Evolutionary conservation across 2,113 vertebrate species (phyloP).

Genomic region (Vidua chalybeata): DNA sequence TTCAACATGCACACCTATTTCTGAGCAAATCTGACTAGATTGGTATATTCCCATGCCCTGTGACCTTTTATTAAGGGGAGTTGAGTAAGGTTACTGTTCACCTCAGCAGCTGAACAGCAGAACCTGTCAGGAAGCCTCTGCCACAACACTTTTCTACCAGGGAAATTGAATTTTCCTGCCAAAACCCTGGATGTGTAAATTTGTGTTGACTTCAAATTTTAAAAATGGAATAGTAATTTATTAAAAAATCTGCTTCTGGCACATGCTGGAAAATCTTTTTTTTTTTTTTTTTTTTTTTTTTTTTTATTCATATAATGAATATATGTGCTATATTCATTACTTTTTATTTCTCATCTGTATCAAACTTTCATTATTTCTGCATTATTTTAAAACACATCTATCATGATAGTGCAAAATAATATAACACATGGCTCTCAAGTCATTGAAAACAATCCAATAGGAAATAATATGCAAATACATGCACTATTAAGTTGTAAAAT

Average conservation of each 20-base stretch:
- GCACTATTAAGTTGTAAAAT: not conserved
- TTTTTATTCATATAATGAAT: no score
- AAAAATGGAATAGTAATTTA: not conserved
- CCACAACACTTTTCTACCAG: not conserved
- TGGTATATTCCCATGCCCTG: not conserved
- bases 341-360: not conserved
- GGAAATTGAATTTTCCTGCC: not conserved
- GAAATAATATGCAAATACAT: constrained; percentile 24
- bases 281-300: not conserved
- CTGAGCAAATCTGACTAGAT: not conserved
- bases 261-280: not conserved
- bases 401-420: not conserved
- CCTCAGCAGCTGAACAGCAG: not conserved
- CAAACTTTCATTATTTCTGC: constrained; percentile 16
- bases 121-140: not conserved
- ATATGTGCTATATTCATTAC: not conserved
- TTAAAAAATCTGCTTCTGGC: not conserved
- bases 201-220: not conserved
- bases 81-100: not conserved
- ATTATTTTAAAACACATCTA: constrained; percentile 29
- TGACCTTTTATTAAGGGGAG: not conserved
- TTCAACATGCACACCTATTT: not conserved
- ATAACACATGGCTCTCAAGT: not conserved
- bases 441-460: not conserved
- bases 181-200: not conserved